A percentile compares a stretch with the other conserved stretches of the same genome.
phyloP scores from a whole-genome alignment of 1,140 invertebrate species.

The Melitaea cinxia region DNA sequence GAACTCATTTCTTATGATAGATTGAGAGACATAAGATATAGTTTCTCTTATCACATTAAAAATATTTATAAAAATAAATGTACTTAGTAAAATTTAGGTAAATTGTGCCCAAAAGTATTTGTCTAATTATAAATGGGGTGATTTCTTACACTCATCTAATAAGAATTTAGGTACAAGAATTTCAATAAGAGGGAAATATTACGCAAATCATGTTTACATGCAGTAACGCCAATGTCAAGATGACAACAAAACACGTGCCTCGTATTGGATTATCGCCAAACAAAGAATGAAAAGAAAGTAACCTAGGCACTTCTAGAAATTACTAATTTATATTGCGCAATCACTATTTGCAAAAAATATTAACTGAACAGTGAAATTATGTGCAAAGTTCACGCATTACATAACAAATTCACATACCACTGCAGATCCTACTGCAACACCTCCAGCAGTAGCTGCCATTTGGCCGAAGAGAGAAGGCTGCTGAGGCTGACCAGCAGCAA shows the following conservation, averaged over 20 bases:
- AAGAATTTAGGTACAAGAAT: not conserved
- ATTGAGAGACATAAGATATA: too few relatives aligned
- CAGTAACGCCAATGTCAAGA: constrained; percentile 29
- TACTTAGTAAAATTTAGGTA: too few relatives aligned
- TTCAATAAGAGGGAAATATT: constrained; percentile 28
- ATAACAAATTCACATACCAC: constrained; percentile 83
- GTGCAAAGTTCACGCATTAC: constrained; percentile 43
- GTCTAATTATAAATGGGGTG: too few relatives aligned
- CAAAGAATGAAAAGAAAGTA: constrained; percentile 27
- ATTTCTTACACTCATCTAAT: not conserved
- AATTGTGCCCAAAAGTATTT: too few relatives aligned
- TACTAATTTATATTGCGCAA: constrained; percentile 30
- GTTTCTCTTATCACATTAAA: too few relatives aligned
- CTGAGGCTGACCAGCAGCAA: constrained; percentile 68
- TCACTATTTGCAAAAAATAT: not conserved
- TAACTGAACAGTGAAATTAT: not conserved
- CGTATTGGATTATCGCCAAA: constrained; percentile 50
- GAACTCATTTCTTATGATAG: too few relatives aligned
- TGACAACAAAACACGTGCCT: constrained; percentile 58
- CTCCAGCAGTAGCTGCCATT: constrained; percentile 95
- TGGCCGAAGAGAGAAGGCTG: constrained; percentile 88
- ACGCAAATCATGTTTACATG: constrained; percentile 52
- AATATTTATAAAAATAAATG: too few relatives aligned
- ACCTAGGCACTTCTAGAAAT: constrained; percentile 18
- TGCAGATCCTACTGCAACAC: constrained; percentile 93